Base-by-base conservation (phyloP, 2,888 invertebrate species). In the Ochropacha duplaris region DNA sequence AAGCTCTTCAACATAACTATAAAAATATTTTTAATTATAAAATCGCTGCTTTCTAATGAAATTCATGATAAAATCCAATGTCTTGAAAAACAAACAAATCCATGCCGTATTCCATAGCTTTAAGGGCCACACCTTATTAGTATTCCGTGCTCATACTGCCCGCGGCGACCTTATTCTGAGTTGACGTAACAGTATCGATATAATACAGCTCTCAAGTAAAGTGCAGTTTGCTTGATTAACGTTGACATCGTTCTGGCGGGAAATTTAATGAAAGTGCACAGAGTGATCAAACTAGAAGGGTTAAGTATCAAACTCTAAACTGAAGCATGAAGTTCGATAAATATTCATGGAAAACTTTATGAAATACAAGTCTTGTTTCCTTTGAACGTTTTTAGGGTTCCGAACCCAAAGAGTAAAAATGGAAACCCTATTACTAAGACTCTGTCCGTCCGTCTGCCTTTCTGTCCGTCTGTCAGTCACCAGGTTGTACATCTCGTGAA, bases 81-180 rank as follows among this genome's bases (percentile, higher is more conserved):
- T 62, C 61, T 76, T 72, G 66, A 74, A 79, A 76, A 69, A 68
- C 64, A 62, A 73, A 69, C 68, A 69, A 75, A 72, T 67, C 71
- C 62, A 54, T 55, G 66, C 59, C 56, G 26, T 51, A 66, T 71
- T 69, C 62, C 62, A 56, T 61, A 68, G 75, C 77, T 77, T 78
- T 77, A 78, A 76, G 72, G 72, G 69, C 65, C 64, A 66, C 66
- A 65, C 62, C 81, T 80, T 76, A 83, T 88, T 86, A 80, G 83
- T 87, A 88, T 88, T 86, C 87, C 74, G 67, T 54, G 59, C 69
- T 76, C 76, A 76, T 66, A 65, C 61, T 62, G 44, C 59, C 65
- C 57, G 55, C 58, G 54, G 65, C 66, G 60, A 74, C 71, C 83
- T 72, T 84, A 84, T 84, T 85, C 76, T 78, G 78, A 60, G 69